phyloP scores from a whole-genome alignment of 2,113 vertebrate genomes.

The Cardinalis cardinalis region DNA sequence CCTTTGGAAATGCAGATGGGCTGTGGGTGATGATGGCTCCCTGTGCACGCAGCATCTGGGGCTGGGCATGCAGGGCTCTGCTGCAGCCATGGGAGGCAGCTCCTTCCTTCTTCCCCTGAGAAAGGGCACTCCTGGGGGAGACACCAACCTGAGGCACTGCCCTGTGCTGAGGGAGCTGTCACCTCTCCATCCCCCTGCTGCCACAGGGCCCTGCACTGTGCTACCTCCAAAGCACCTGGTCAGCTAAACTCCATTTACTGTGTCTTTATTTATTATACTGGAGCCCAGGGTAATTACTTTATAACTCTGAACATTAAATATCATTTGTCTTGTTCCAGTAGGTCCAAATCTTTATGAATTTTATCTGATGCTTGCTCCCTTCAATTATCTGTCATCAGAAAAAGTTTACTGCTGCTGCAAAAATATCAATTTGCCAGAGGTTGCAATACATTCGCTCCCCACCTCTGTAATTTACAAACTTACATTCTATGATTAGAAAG shows the following conservation, averaged over 20 bases:
- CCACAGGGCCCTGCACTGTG: accelerated
- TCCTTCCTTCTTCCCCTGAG: neutral
- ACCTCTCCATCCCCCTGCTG: neutral
- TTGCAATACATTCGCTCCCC: conserved; percentile 32
- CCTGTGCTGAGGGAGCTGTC: accelerated
- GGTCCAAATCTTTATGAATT: conserved; percentile 43
- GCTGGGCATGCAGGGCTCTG: neutral
- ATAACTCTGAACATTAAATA: conserved; percentile 28
- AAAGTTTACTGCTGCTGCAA: conserved; percentile 37
- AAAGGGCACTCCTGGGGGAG: neutral
- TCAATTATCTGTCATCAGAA: conserved; percentile 33
- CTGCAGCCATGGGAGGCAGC: neutral
- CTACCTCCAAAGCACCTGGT: neutral
- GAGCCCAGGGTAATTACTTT: conserved; percentile 42
- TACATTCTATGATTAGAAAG: conserved; percentile 22
- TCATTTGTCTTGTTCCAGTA: conserved; percentile 32
- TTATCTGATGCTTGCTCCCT: neutral
- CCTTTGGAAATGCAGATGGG: neutral
- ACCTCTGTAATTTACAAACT: conserved; percentile 48
- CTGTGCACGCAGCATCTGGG: neutral
- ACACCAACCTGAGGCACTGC: accelerated
- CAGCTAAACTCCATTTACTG: conserved; percentile 19
- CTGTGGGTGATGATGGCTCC: neutral
- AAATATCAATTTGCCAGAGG: conserved; percentile 54
- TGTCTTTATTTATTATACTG: conserved; percentile 17